Base-by-base conservation (phyloP, 2,797 vertebrate species). In the Bucorvus abyssinicus region DNA sequence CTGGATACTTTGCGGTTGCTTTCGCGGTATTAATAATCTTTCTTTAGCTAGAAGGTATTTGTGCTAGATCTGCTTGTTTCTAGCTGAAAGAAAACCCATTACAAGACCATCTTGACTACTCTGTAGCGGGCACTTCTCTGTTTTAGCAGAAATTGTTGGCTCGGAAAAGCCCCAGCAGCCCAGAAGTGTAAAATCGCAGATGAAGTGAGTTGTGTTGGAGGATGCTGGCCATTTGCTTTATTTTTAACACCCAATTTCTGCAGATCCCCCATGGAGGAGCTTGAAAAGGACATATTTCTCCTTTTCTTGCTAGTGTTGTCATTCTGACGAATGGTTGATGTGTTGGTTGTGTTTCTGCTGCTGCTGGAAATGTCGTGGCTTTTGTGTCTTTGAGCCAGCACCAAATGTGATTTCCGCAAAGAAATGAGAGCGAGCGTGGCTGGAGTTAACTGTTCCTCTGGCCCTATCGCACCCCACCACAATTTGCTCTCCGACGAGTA, bases 231-330 rank as follows among this genome's bases (percentile, higher is more conserved):
- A 5, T 64, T 89, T 60, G 27, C 77, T 80, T 80, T 32, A 42
- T 84, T 95, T 93, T 87, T 92, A 74, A 89, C 87, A 77, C 68
- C 38, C 22, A 13, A 8, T 91, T 84, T 80, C 67, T 87, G 69
- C 19, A 49, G 90, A 94, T 89, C n/a, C 77, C 85, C 86, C 0
- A 0, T 42, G 55, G 83, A 90, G 65, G 13, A 80, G 49, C 69
- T 90, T 80, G 75, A 71, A 91, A 94, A 79, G 57, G 84, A 77
- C 34, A 2, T 24, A 49, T 87, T 93, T 88, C 65, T 45, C 63
- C 14, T 52, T 80, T 80, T 18, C 57, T 49, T 53, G 56, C 57
- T 80, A 47, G 34, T 89, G 82, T 82, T 89, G 84, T 78, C 47
- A 4, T 89, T 63, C 78, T 89, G 89, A 91, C 40, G 69, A 94